Conservation (phyloP, 2,797 vertebrate species). For the Pyrocephalus nanus region DNA sequence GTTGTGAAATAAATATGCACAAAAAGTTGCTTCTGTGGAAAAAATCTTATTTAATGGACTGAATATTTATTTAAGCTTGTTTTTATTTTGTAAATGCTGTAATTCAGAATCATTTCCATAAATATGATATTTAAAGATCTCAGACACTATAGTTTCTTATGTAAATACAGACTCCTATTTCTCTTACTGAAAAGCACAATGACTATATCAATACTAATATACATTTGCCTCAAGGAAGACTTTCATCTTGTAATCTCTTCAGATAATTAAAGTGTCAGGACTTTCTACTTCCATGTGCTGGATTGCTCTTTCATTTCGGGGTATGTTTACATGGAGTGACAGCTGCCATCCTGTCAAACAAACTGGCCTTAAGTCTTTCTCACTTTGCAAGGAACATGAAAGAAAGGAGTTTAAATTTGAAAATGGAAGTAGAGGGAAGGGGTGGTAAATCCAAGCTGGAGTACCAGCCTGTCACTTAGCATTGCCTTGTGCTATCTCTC, state of each 20-base stretch:
- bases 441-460: background rate
- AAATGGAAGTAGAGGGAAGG: background rate
- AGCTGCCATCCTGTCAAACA: conserved; percentile 39
- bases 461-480: background rate
- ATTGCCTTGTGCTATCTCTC: background rate
- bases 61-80: conserved; percentile 90
- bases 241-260: conserved; percentile 65
- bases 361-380: background rate
- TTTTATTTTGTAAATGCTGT: conserved; percentile 94
- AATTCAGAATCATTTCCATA: conserved; percentile 81
- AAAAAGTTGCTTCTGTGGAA: conserved; percentile 80
- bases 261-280: conserved; percentile 62
- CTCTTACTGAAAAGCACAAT: conserved; percentile 77
- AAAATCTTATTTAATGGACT: conserved; percentile 81
- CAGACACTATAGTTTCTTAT: conserved; percentile 86
- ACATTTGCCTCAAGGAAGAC: conserved; percentile 59
- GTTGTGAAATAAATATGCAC: conserved; percentile 75
- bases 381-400: background rate
- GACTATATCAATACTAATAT: conserved; percentile 56
- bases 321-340: conserved; percentile 20
- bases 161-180: conserved; percentile 82
- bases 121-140: conserved; percentile 82
- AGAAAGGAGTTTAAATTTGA: background rate
- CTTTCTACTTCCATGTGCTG: conserved; percentile 64
- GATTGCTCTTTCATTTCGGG: conserved; percentile 61